A percentile compares a stretch with the other conserved stretches of the same genome.
phyloP scores from a whole-genome alignment of 1,140 invertebrate genomes.

The Diachasma alloeum region DNA sequence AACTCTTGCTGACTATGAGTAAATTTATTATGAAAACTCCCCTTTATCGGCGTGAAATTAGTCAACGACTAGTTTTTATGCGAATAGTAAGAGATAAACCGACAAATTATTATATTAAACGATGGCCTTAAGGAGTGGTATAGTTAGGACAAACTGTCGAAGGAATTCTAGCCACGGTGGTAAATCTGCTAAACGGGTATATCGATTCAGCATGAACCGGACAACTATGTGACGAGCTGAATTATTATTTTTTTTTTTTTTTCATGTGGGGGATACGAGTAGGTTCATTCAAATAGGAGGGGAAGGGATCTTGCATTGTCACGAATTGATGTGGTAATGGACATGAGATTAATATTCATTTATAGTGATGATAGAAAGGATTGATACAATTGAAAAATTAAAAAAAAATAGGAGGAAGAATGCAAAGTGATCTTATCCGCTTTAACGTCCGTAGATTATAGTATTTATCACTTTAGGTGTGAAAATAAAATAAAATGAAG shows the following conservation, averaged over 20 bases:
- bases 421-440: constrained; percentile 57
- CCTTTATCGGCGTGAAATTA: constrained; percentile 7
- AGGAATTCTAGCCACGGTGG: background rate
- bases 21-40: background rate
- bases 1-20: background rate
- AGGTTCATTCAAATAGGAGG: background rate
- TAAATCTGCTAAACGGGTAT: constrained; percentile 5
- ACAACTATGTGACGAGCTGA: background rate
- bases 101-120: constrained; percentile 12
- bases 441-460: constrained; percentile 54
- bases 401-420: constrained; percentile 32
- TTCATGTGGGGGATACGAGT: background rate
- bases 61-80: constrained; percentile 27
- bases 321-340: background rate
- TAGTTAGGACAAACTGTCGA: background rate
- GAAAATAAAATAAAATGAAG: constrained; percentile 41
- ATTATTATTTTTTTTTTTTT: constrained; percentile 5
- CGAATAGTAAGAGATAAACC: background rate
- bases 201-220: background rate
- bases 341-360: background rate
- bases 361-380: background rate
- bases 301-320: background rate
- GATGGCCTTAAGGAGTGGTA: constrained; percentile 34
- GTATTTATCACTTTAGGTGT: constrained; percentile 44
- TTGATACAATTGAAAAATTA: background rate